Evolutionary conservation across 53 echinoderm and acorn worm species (phyloP), one percentile per base, ranked within the genome.

Genomic region (Echinarachnius parma): DNA sequence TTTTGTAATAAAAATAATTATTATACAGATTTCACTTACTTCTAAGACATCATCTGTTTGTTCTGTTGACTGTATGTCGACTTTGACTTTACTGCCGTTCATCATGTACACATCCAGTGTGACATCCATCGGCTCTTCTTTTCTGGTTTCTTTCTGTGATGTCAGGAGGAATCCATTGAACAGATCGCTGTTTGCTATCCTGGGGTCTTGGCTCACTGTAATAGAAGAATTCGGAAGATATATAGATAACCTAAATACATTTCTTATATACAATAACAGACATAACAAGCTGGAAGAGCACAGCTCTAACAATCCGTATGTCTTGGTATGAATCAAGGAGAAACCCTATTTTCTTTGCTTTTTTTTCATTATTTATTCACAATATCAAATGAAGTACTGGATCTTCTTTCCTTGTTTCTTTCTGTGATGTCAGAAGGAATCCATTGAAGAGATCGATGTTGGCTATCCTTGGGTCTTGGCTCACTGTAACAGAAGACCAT

Each of bases 91-190:
- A 29, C 87, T 87, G 14, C 91, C 91, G 36, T 95, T 95, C 90
- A 95, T 90, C 55, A 95, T 72, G 31, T 79, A 95, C n/a, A 91
- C 87, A 27, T 90, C 82, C n/a, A 95, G 80, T 62, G 81, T 48
- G 14, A 85, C 96, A 58, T 91, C 87, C 8, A 65, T 60, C 3
- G 96, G 81, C 15, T 68, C 75, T 50, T 91, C 90, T 37, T 81
- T 60, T 33, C 87, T 64, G 2, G 96, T 95, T 37, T 95, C 96
- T 53, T 91, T 90, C 79, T 87, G 87, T 16, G 96, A 91, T 34
- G 85, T 91, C 10, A 95, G 71, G 42, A 96, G 81, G 66, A 96
- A 96, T 5, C 96, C 96, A 59, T 96, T 96, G 82, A 96, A 96
- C 10, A 96, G 59, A 59, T 90, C 90, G 32, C 96, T 83, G 79